Evolutionary conservation across 2,797 vertebrate species (phyloP).

Genomic region (Loriculus beryllinus): DNA sequence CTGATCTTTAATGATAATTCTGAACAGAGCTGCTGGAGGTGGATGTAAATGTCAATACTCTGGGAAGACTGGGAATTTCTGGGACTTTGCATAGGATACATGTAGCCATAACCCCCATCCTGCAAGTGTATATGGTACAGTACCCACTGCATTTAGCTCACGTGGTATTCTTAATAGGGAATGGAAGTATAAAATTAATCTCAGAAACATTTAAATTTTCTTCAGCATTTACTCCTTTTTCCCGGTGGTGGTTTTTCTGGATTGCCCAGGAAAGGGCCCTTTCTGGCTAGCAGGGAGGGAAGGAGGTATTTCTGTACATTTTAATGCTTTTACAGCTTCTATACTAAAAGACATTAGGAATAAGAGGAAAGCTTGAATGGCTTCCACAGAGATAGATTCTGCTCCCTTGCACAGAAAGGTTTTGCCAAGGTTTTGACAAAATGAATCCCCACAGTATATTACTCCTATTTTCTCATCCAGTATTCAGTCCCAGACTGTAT

Average conservation of each 20-base stretch:
- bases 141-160: neutral
- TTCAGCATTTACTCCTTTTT: neutral
- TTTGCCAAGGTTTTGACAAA: neutral
- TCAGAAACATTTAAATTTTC: neutral
- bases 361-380: neutral
- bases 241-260: neutral
- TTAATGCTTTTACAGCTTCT: neutral
- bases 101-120: neutral
- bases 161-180: neutral
- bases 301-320: neutral
- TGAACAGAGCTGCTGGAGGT: neutral
- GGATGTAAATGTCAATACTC: neutral
- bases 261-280: neutral
- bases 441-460: neutral
- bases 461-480: neutral
- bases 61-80: neutral
- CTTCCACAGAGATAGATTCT: neutral
- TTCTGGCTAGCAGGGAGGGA: neutral
- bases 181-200: neutral
- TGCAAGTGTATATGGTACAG: neutral
- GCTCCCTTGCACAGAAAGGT: neutral
- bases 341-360: neutral
- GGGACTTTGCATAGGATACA: neutral
- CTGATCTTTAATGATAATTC: slow-evolving; percentile 17
- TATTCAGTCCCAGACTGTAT: neutral